Evolutionary conservation across 2,888 invertebrate species (phyloP).

Genomic region (Stegophylla sp.): DNA sequence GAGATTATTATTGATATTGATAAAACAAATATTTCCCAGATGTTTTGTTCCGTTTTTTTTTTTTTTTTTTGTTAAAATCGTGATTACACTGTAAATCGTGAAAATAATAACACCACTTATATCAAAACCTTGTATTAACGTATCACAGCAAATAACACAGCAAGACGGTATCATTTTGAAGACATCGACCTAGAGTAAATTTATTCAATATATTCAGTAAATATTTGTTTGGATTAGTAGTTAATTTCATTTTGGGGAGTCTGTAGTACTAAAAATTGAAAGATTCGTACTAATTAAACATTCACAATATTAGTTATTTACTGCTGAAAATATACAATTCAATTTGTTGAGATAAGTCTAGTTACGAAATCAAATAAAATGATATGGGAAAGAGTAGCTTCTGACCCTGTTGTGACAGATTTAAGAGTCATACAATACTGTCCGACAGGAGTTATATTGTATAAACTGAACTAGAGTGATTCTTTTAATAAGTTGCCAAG

Average conservation of each 20-base stretch:
- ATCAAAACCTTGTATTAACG: background rate
- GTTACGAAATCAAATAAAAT: conserved; percentile 1
- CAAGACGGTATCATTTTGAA: background rate
- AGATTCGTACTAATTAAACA: background rate
- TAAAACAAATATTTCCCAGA: too few relatives aligned
- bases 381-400: background rate
- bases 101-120: background rate
- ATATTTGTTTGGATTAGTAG: conserved; percentile 1
- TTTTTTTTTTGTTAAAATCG: too few relatives aligned
- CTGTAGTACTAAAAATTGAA: conserved; percentile 8
- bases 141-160: conserved; percentile 3
- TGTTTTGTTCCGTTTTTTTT: too few relatives aligned
- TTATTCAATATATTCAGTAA: conserved; percentile 10
- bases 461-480: background rate
- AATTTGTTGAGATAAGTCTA: conserved; percentile 3
- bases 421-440: background rate
- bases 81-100: too few relatives aligned
- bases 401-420: background rate
- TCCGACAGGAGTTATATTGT: background rate
- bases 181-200: background rate
- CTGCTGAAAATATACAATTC: background rate
- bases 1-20: too few relatives aligned
- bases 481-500: too few relatives aligned
- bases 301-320: conserved; percentile 12
- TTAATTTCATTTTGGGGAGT: conserved; percentile 8